Percentiles rank a stretch among this genome's conserved stretches.
phyloP scores from a whole-genome alignment of 2,113 vertebrate species.

The Dissostichus mawsoni region DNA sequence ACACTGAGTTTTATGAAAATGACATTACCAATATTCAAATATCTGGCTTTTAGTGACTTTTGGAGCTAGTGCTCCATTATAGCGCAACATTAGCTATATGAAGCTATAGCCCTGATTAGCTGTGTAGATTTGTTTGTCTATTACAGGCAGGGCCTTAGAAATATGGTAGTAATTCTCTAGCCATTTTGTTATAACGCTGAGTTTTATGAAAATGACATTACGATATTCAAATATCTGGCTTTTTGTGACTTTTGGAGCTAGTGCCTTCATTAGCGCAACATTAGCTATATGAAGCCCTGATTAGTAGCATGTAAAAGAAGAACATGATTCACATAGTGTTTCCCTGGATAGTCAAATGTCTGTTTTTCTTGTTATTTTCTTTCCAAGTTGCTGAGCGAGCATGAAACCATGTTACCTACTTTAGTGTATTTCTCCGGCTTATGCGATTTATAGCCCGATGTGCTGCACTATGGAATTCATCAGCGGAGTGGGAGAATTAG shows the following conservation, averaged over 20 bases:
- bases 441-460: conserved; percentile 43
- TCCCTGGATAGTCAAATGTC: not conserved
- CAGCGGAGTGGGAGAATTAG: conserved; percentile 74
- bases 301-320: not conserved
- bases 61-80: too few relatives aligned
- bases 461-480: conserved; percentile 51
- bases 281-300: not conserved
- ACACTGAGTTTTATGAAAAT: too few relatives aligned
- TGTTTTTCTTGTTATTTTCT: conserved; percentile 19
- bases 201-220: too few relatives aligned
- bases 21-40: not conserved
- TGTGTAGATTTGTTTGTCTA: not conserved
- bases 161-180: too few relatives aligned
- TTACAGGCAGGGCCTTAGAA: not conserved
- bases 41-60: not conserved
- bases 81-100: not conserved
- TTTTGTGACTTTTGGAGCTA: not conserved
- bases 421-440: conserved; percentile 50
- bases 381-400: conserved; percentile 62
- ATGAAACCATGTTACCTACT: conserved; percentile 19
- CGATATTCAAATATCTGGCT: not conserved
- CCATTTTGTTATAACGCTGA: too few relatives aligned
- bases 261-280: not conserved
- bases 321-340: not conserved
- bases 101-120: not conserved